Evolutionary conservation across 2,888 invertebrate species (phyloP).

Genomic region (Sminthurides aquaticus): DNA sequence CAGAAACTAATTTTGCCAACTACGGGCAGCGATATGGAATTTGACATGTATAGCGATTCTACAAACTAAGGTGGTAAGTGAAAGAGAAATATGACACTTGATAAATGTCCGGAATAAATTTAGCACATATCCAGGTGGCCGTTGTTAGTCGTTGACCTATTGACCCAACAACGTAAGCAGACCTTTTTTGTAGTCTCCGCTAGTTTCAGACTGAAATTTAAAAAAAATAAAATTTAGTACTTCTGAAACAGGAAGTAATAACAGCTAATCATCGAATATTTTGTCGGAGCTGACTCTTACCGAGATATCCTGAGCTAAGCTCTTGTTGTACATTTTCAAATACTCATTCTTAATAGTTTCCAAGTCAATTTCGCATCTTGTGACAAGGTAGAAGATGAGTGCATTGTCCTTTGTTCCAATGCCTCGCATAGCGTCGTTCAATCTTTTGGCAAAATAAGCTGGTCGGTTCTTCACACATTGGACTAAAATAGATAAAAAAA

Average conservation of each 20-base stretch:
- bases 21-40: too few relatives aligned
- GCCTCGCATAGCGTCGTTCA: slow-evolving; percentile 83
- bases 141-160: too few relatives aligned
- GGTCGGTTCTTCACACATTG: slow-evolving; percentile 71
- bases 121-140: too few relatives aligned
- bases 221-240: not conserved
- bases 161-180: slow-evolving; percentile 63
- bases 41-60: too few relatives aligned
- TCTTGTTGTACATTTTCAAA: slow-evolving; percentile 63
- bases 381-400: slow-evolving; percentile 75
- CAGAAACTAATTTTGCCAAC: too few relatives aligned
- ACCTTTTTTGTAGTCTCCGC: slow-evolving; percentile 86
- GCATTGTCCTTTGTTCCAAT: slow-evolving; percentile 80
- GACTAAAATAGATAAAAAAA: slow-evolving; percentile 56
- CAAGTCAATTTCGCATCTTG: slow-evolving; percentile 76
- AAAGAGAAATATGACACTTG: too few relatives aligned
- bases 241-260: not conserved
- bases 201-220: slow-evolving; percentile 69
- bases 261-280: not conserved
- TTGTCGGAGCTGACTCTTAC: slow-evolving; percentile 51
- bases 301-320: slow-evolving; percentile 59
- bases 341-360: slow-evolving; percentile 75
- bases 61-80: too few relatives aligned
- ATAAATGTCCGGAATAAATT: too few relatives aligned
- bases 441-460: slow-evolving; percentile 74